phyloP scores from a whole-genome alignment of 2,113 vertebrate genomes.

The Ursus arctos region DNA sequence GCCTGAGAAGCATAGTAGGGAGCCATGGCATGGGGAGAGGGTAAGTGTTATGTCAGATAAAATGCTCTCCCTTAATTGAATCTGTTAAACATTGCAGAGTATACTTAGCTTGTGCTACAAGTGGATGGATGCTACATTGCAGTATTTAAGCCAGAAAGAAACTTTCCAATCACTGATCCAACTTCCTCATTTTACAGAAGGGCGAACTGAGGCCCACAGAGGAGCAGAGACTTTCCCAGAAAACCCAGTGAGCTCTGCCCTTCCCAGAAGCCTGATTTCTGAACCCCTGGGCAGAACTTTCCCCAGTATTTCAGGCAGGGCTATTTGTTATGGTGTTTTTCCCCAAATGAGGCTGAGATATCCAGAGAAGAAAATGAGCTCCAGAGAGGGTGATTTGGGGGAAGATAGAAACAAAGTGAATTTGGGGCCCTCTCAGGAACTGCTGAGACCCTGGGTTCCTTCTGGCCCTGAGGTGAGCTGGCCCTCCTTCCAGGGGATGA shows the following conservation, averaged over 20 bases:
- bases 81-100: neutral
- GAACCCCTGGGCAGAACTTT: neutral
- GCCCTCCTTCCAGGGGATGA: neutral
- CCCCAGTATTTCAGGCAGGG: neutral
- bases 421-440: neutral
- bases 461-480: neutral
- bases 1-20: neutral
- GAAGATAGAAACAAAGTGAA: neutral
- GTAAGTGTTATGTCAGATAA: neutral
- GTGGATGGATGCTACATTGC: too few relatives aligned
- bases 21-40: too few relatives aligned
- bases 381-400: neutral
- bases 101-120: neutral
- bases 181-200: neutral
- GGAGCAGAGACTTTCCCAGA: neutral
- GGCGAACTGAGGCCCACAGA: neutral
- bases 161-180: neutral
- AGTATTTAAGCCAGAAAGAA: neutral
- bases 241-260: neutral
- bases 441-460: neutral
- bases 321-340: neutral
- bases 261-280: neutral
- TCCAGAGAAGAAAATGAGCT: neutral
- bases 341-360: neutral
- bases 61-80: neutral